Evolutionary conservation across 2,888 invertebrate species (phyloP).

Genomic region (Frankliniella intonsa): DNA sequence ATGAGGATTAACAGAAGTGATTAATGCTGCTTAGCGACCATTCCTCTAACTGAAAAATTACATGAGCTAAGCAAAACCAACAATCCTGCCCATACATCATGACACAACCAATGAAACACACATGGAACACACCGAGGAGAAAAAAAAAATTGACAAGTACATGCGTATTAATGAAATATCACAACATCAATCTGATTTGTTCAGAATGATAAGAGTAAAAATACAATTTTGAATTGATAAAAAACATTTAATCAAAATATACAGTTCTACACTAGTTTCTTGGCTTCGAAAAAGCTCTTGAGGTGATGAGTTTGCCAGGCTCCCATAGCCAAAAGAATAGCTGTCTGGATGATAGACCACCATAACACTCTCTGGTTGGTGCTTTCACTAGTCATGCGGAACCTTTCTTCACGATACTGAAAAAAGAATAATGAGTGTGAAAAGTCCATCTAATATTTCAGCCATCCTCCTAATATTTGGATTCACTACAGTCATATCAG

Average conservation of each 20-base stretch:
- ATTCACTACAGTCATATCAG: neutral
- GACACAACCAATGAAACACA: neutral
- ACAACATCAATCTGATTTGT: neutral
- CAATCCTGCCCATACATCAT: neutral
- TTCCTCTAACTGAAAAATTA: neutral
- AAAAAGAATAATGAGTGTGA: constrained; percentile 39
- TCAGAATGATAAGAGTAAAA: neutral
- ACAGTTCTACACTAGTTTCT: constrained; percentile 79
- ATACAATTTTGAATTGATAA: neutral
- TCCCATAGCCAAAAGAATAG: constrained; percentile 86
- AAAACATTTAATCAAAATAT: neutral
- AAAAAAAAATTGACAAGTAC: neutral
- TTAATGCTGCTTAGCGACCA: neutral
- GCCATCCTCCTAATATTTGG: neutral
- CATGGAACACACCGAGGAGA: neutral
- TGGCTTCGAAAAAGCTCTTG: constrained; percentile 98
- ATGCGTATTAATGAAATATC: neutral
- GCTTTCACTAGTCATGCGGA: constrained; percentile 95
- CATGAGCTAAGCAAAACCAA: neutral
- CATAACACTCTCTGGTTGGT: constrained; percentile 92
- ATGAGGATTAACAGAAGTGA: neutral
- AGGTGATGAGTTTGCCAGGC: constrained; percentile 99
- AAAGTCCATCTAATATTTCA: too few species aligned
- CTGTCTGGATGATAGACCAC: constrained; percentile 94
- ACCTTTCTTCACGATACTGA: constrained; percentile 94